Base-by-base conservation (phyloP, 2,113 vertebrate species). In the Lota lota region DNA sequence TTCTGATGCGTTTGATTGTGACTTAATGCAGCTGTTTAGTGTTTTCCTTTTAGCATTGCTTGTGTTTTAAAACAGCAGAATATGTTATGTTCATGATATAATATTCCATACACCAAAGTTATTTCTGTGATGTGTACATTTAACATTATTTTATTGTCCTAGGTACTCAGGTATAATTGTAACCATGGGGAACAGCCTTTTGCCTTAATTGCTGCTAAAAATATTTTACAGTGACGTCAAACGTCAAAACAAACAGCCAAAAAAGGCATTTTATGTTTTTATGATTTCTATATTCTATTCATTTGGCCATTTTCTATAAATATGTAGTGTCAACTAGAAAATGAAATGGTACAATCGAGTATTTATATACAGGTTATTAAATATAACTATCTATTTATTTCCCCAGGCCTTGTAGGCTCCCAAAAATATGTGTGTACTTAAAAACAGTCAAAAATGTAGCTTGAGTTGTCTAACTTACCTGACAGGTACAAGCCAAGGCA, bases 141-240 rank as follows among this genome's bases (percentile, higher is more conserved):
- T 61, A 17, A 80, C 36, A 62, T 75, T 69, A 61, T 36, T 22
- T n/a, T 58, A 67, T 73, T 74, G 63, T 74, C 74, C 76, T 83
- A 84, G 81, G 22, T 79, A 78, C 86, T 88, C 88, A 88, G 89
- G 86, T 85, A 85, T 83, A 85, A 79, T 67, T 81, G 79, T 78
- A 80, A 85, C 72, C 68, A 77, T 70, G 64, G 80, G 83, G 73
- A 87, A 85, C 78, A 81, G 81, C 83, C 70, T 77, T 81, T 84
- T 83, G 84, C 81, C 87, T 90, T 87, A 88, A 84, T 75, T 81
- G 85, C 80, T 88, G 84, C 84, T 87, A 75, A 68, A 57, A 78
- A 18, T n/a, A 4, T 21, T 86, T 79, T 73, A 82, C 59, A 73
- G 72, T 74, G 68, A 73, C 61, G 61, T 66, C 71, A 33, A 1